Conservation (phyloP, 2,888 invertebrate species). For the Callosobruchus maculatus region DNA sequence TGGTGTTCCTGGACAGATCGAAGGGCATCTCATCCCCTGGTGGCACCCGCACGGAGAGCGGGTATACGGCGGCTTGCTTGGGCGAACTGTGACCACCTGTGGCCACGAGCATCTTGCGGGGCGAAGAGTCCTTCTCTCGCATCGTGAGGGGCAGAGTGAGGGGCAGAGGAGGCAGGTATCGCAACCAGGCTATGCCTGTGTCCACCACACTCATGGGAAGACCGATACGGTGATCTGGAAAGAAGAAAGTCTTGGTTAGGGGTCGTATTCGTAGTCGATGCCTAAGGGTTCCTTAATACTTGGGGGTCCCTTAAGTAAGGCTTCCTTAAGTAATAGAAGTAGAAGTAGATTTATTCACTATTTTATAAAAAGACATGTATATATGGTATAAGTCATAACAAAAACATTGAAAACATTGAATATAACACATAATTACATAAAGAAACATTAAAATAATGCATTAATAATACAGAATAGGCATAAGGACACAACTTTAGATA, state of each 20-base stretch:
- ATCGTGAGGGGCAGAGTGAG: slow-evolving; percentile 59
- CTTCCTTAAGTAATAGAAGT: too few relatives aligned
- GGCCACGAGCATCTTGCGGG: slow-evolving; percentile 74
- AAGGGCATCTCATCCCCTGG: slow-evolving; percentile 60
- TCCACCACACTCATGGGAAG: slow-evolving; percentile 71
- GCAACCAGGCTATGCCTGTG: slow-evolving; percentile 57
- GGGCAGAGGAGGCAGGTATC: slow-evolving; percentile 51
- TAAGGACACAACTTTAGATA: too few relatives aligned
- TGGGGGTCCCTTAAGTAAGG: too few relatives aligned
- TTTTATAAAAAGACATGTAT: too few relatives aligned
- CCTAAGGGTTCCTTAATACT: too few relatives aligned
- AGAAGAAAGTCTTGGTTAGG: background rate
- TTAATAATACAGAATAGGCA: too few relatives aligned
- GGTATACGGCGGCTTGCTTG: slow-evolving; percentile 72
- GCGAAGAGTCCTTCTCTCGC: slow-evolving; percentile 90
- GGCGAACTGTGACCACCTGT: slow-evolving; percentile 62
- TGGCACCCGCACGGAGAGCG: slow-evolving; percentile 59
- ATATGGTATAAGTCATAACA: too few relatives aligned
- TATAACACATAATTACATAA: too few relatives aligned
- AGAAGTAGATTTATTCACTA: too few relatives aligned
- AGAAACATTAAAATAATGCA: too few relatives aligned
- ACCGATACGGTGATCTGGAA: slow-evolving; percentile 13
- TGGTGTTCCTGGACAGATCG: slow-evolving; percentile 58
- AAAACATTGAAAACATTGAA: too few relatives aligned
- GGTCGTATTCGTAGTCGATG: too few relatives aligned